Conservation (phyloP, 23 tunicate species). For the Corella eumyota region DNA sequence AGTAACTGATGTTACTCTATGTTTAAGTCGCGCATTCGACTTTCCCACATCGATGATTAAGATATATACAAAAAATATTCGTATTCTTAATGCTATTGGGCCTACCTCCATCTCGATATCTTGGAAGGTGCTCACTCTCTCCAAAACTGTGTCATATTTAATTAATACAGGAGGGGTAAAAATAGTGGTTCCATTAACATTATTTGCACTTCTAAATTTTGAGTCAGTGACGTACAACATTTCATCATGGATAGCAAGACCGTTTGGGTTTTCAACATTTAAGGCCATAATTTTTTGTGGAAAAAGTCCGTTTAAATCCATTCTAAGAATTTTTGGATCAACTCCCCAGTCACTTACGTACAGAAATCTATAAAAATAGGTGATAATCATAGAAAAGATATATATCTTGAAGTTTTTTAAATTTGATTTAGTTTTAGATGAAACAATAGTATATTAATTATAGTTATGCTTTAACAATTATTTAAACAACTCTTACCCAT, state of each 20-base stretch:
- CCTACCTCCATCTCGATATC: conserved; percentile 40
- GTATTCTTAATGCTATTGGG: no score
- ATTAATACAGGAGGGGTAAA: conserved; percentile 38
- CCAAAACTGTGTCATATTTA: conserved; percentile 22
- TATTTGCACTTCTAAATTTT: conserved; percentile 20
- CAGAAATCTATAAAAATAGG: conserved; percentile 24
- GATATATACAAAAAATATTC: no score
- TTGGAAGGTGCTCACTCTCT: conserved; percentile 7
- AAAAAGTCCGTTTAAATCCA: conserved; percentile 68
- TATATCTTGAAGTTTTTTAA: not conserved
- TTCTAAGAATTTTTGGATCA: conserved; percentile 37
- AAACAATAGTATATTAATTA: no score
- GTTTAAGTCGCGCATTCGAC: no score
- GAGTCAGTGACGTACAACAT: conserved; percentile 66
- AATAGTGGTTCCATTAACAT: conserved; percentile 53
- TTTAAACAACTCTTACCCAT: conserved; percentile 33
- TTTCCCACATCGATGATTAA: no score
- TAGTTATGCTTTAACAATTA: no score
- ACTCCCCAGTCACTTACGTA: conserved; percentile 91
- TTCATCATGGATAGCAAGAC: conserved; percentile 32
- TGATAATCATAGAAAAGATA: not conserved
- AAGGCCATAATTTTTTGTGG: conserved; percentile 17
- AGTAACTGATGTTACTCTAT: no score
- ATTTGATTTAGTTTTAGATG: not conserved
- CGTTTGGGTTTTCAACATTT: conserved; percentile 91